Percentiles rank a stretch among this genome's conserved stretches.
Evolutionary conservation across 2,113 vertebrate genomes (phyloP).

Genomic region (Hippolais icterina): DNA sequence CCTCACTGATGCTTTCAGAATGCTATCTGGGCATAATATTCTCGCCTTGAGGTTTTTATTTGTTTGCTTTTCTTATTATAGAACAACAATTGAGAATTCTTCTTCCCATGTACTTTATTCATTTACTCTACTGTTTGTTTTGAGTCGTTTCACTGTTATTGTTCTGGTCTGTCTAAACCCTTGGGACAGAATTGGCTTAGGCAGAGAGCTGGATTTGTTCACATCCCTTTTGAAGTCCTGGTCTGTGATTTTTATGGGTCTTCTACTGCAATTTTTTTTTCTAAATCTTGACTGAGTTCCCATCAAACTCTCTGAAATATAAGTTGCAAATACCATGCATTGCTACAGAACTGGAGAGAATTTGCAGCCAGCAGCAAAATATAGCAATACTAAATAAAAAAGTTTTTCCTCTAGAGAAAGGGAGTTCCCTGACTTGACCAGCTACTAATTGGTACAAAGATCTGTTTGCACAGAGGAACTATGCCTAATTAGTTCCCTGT

Average conservation of each 20-base stretch:
- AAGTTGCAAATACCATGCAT: neutral
- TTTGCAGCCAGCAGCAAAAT: slow-evolving; percentile 1
- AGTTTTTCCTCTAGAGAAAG: neutral
- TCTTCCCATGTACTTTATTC: slow-evolving; percentile 1
- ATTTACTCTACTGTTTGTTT: slow-evolving; percentile 21
- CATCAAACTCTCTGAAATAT: neutral
- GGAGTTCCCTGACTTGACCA: slow-evolving; percentile 34
- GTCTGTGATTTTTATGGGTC: neutral
- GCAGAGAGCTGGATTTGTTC: neutral
- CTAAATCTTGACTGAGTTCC: neutral
- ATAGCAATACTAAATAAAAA: neutral
- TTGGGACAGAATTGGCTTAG: slow-evolving; percentile 4
- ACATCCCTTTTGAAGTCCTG: slow-evolving; percentile 3
- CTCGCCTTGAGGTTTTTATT: neutral
- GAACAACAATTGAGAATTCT: slow-evolving; percentile 16
- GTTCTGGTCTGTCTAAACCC: slow-evolving; percentile 1
- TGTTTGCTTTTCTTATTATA: slow-evolving; percentile 28
- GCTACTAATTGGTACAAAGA: slow-evolving; percentile 35
- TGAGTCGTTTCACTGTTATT: slow-evolving; percentile 16
- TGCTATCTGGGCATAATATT: neutral
- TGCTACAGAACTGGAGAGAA: neutral
- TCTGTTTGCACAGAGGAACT: slow-evolving; percentile 43
- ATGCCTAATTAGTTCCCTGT: slow-evolving; percentile 32
- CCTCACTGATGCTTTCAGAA: neutral
- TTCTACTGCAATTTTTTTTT: neutral